Base-by-base conservation (phyloP, 2,113 vertebrate species). In the Thryonomys swinderianus region DNA sequence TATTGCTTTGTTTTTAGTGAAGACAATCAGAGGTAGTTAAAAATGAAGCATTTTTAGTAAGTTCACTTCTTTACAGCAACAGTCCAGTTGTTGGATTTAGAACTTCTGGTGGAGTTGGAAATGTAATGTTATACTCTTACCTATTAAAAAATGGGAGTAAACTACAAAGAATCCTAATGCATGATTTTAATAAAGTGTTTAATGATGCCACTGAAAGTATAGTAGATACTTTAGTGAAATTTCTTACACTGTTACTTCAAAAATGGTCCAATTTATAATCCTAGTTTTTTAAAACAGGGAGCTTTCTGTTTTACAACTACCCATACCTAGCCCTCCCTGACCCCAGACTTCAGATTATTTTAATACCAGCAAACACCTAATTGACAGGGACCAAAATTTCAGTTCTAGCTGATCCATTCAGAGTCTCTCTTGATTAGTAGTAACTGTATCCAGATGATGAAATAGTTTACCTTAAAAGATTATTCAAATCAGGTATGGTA, bases 231-330 rank as follows among this genome's bases (percentile, higher is more conserved):
- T 82, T 17, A 81, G 23, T 80, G 34, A 67, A 51, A 81, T 10
- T 30, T 86, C n/a, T 9, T 86, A 1, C 5, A 57, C 3, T 37
- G 32, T 27, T 25, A 85, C 59, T n/a, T 45, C 25, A n/a, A 71
- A 85, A 84, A 82, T 86, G 48, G 48, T 92, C 90, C 64, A 88
- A 64, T n/a, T n/a, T n/a, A n/a, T n/a, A n/a, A n/a, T n/a, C n/a
- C n/a, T 51, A 51, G 48, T 10, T 51, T 51, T 51, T 51, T 51
- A 57, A 57, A 57, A 57, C 21, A 61, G 40, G 53, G 2, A 57
- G 48, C 18, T 25, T 37, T 42, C 34, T 27, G 5, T 40, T 23
- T 73, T 23, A 45, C 3, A 74, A 34, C 14, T 3, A 85, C 48
- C 37, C 9, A 66, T 16, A 51, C 2, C 16, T 20, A 57, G 13